Evolutionary conservation across 2,113 vertebrate genomes (phyloP).

Genomic region (Aix galericulata): DNA sequence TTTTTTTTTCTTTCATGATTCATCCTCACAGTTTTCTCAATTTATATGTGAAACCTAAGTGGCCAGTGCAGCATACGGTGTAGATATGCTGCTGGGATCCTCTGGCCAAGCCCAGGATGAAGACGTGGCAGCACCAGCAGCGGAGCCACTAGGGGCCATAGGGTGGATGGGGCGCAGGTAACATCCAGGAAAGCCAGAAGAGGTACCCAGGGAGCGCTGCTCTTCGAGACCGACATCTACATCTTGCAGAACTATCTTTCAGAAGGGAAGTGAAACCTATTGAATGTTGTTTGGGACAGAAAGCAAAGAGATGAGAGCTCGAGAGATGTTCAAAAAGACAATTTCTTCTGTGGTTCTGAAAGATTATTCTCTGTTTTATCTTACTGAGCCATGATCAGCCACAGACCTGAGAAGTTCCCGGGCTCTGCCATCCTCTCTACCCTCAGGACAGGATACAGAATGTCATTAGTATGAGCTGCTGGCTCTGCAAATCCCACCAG

Average conservation of each 20-base stretch:
- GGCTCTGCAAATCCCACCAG: neutral
- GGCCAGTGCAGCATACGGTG: accelerated
- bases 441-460: neutral
- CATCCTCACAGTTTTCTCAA: neutral
- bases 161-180: neutral
- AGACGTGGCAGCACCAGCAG: neutral
- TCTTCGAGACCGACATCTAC: neutral
- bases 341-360: neutral
- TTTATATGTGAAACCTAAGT: neutral
- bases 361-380: neutral
- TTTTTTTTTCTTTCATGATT: neutral
- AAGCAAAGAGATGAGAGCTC: slow-evolving; percentile 19
- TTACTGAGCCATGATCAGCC: neutral
- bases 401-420: neutral
- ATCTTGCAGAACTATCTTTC: slow-evolving; percentile 9
- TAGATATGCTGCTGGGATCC: accelerated
- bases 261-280: slow-evolving; percentile 40
- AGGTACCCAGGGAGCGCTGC: neutral
- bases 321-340: neutral
- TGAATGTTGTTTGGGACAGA: neutral
- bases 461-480: neutral
- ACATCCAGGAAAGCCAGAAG: neutral
- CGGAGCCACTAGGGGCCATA: neutral
- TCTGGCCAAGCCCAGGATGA: neutral
- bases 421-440: neutral